Evolutionary conservation across 2,797 vertebrate genomes (phyloP).

Genomic region (Cottoperca gobio): DNA sequence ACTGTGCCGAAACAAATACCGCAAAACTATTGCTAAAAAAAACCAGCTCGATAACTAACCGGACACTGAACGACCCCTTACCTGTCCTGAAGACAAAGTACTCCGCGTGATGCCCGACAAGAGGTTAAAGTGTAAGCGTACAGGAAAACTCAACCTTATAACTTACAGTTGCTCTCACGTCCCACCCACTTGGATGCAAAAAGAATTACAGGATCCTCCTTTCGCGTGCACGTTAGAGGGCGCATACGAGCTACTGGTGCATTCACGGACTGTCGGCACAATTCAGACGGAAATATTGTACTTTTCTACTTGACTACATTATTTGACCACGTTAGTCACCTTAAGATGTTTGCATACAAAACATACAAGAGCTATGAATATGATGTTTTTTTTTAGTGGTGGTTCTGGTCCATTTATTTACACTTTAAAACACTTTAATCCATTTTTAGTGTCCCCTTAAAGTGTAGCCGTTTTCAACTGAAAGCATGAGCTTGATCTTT

Average conservation of each 20-base stretch:
- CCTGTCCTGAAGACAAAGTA: slow-evolving; percentile 38
- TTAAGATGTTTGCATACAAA: neutral
- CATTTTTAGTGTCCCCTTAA: too few species aligned
- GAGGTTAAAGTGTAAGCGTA: neutral
- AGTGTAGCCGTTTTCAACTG: too few species aligned
- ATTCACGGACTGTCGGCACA: neutral
- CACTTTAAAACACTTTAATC: too few species aligned
- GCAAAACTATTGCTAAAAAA: too few species aligned
- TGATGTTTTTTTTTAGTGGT: too few species aligned
- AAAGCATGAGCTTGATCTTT: too few species aligned
- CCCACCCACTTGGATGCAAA: slow-evolving; percentile 55
- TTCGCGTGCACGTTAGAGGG: neutral
- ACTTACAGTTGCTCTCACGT: neutral
- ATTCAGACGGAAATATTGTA: neutral
- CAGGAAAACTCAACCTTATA: slow-evolving; percentile 15
- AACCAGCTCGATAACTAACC: neutral
- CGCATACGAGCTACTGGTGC: neutral
- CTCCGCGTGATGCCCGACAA: neutral
- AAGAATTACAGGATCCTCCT: neutral
- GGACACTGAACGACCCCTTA: slow-evolving; percentile 19
- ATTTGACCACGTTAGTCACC: neutral
- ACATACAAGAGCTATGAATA: neutral
- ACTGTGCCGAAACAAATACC: neutral
- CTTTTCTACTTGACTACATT: neutral
- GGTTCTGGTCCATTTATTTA: too few species aligned